phyloP scores from a whole-genome alignment of 2,797 vertebrate species.

The Bovichtus variegatus region DNA sequence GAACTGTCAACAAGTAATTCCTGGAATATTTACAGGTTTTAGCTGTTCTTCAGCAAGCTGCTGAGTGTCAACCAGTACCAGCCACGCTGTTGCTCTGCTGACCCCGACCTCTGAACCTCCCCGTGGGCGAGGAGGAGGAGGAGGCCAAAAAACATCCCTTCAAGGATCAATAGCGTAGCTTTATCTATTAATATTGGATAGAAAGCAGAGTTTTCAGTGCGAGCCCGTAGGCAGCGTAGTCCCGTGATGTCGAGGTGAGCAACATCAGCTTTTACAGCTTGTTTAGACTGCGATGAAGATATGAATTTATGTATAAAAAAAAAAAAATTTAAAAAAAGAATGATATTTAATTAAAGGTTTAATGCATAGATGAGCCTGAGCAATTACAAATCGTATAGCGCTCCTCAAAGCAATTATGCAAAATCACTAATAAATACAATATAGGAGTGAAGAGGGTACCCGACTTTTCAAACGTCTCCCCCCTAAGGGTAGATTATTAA shows the following conservation, averaged over 20 bases:
- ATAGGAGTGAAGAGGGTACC: too few relatives aligned
- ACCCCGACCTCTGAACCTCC: slow-evolving; percentile 22
- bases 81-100: not conserved
- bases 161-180: slow-evolving; percentile 34
- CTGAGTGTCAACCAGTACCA: not conserved
- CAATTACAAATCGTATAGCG: not conserved
- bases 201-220: not conserved
- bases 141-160: not conserved
- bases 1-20: not conserved
- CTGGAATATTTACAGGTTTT: not conserved
- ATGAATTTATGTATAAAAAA: too few relatives aligned
- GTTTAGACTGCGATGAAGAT: not conserved
- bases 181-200: slow-evolving; percentile 26
- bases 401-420: not conserved
- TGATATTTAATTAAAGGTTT: not conserved
- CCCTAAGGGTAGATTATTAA: too few relatives aligned
- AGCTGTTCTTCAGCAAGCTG: slow-evolving; percentile 3
- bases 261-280: not conserved
- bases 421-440: too few relatives aligned
- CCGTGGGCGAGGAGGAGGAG: not conserved
- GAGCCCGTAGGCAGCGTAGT: not conserved
- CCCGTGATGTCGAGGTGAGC: not conserved
- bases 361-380: not conserved
- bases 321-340: too few relatives aligned
- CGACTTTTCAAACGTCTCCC: too few relatives aligned